A percentile compares a stretch with the other conserved stretches of the same genome.
phyloP scores from a whole-genome alignment of 2,113 vertebrate genomes.

The Phyllostomus hastatus region DNA sequence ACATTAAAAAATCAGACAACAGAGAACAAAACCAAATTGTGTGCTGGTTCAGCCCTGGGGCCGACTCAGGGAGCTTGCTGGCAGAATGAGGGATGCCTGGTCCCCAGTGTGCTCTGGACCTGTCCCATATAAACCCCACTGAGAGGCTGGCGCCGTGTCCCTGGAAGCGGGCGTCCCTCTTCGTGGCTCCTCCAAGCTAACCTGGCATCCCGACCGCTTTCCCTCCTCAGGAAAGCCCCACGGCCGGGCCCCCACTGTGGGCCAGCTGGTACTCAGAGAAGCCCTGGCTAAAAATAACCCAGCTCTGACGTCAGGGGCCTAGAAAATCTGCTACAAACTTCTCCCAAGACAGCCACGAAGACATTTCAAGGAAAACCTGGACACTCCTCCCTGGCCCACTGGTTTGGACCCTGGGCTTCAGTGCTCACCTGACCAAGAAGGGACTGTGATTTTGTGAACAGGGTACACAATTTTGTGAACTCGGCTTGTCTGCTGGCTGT shows the following conservation, averaged over 20 bases:
- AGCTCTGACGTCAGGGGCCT: constrained; percentile 57
- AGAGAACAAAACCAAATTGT: background rate
- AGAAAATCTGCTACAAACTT: constrained; percentile 22
- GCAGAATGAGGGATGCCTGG: background rate
- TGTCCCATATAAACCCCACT: background rate
- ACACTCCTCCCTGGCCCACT: background rate
- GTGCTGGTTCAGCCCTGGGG: accelerated
- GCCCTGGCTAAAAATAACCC: constrained; percentile 55
- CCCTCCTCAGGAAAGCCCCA: constrained; percentile 25
- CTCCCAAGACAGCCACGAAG: constrained; percentile 16
- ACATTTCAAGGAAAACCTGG: background rate
- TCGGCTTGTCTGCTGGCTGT: background rate
- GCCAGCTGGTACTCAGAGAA: background rate
- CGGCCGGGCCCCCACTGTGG: background rate
- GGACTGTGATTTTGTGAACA: background rate
- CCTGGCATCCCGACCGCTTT: background rate
- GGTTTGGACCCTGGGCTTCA: background rate
- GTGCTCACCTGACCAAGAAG: background rate
- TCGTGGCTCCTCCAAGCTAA: background rate
- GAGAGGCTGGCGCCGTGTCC: background rate
- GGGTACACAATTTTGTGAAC: no score
- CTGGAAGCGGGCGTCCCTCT: background rate
- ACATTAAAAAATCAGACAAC: background rate
- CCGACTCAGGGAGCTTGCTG: accelerated
- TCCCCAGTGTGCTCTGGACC: background rate